Conservation (phyloP, 1,140 invertebrate genomes). For the Drosophila tani region DNA sequence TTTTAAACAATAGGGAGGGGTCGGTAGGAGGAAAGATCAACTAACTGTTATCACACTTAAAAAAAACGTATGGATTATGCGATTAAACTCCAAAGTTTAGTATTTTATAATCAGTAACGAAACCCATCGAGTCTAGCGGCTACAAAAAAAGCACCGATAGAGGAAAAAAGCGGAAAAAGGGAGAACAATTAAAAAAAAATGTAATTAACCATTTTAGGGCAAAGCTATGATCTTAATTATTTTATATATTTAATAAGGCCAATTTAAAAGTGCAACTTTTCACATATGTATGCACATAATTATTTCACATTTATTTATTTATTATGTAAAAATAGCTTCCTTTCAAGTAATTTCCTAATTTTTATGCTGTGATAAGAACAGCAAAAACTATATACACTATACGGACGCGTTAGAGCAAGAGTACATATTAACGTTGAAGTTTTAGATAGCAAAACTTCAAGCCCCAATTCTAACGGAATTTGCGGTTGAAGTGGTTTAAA, state of each 20-base stretch:
- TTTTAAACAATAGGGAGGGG: background rate
- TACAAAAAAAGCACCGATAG: too few relatives aligned
- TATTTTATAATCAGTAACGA: background rate
- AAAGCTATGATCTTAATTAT: too few relatives aligned
- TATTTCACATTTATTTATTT: background rate
- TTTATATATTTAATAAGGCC: background rate
- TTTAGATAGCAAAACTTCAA: too few relatives aligned
- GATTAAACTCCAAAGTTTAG: background rate
- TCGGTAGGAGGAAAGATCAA: background rate
- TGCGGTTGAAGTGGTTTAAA: too few relatives aligned
- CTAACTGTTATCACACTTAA: background rate
- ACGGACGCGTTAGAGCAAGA: too few relatives aligned
- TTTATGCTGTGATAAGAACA: conserved; percentile 39
- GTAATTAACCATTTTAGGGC: too few relatives aligned
- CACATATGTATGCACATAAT: too few relatives aligned
- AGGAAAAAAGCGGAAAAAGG: too few relatives aligned
- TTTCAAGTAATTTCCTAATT: conserved; percentile 24
- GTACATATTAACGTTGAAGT: too few relatives aligned
- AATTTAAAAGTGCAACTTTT: background rate
- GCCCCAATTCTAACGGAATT: too few relatives aligned
- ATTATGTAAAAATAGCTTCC: background rate
- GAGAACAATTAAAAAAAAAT: too few relatives aligned
- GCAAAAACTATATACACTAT: background rate
- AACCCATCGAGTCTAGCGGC: background rate
- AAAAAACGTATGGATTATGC: background rate